These are phyloP conservation scores for Xiphophorus maculatus DNA, from an alignment of 2,113 vertebrate genomes.

Conservation along the genomic window DNA sequence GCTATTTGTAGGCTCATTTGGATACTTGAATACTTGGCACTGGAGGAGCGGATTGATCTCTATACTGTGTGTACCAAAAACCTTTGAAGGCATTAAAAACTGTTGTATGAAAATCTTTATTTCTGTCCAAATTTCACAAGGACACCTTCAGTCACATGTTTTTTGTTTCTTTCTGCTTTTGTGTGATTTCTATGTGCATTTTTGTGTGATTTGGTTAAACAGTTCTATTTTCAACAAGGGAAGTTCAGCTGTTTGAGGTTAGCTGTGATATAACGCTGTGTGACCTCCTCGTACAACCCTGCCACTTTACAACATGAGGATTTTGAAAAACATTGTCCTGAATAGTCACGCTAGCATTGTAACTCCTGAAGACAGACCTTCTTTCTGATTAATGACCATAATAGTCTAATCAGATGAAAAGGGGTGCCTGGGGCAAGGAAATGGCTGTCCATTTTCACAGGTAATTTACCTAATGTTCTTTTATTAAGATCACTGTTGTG, in stretches of 20 bases:
- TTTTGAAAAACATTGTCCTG: slow-evolving; percentile 53
- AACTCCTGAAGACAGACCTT: slow-evolving; percentile 23
- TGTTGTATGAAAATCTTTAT: no score
- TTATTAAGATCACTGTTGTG: slow-evolving; percentile 64
- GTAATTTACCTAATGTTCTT: slow-evolving; percentile 76
- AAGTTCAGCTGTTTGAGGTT: slow-evolving; percentile 17
- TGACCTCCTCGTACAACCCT: slow-evolving; percentile 30
- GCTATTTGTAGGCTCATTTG: no score
- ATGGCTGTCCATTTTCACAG: slow-evolving; percentile 72
- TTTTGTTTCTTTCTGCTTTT: background rate
- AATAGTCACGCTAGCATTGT: slow-evolving; percentile 13
- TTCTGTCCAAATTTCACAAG: no score
- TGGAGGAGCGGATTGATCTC: no score
- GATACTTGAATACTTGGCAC: no score
- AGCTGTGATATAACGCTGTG: slow-evolving; percentile 42
- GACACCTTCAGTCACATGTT: no score
- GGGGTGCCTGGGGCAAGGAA: slow-evolving; percentile 42
- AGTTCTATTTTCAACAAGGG: background rate
- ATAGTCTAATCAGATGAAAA: slow-evolving; percentile 51
- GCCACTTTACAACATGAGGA: slow-evolving; percentile 24
- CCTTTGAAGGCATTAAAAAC: no score
- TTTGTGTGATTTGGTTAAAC: background rate
- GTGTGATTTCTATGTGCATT: background rate
- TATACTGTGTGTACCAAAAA: no score
- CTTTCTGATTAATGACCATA: slow-evolving; percentile 51